phyloP scores from a whole-genome alignment of 2,888 invertebrate species.

The Limnephilus rhombicus region DNA sequence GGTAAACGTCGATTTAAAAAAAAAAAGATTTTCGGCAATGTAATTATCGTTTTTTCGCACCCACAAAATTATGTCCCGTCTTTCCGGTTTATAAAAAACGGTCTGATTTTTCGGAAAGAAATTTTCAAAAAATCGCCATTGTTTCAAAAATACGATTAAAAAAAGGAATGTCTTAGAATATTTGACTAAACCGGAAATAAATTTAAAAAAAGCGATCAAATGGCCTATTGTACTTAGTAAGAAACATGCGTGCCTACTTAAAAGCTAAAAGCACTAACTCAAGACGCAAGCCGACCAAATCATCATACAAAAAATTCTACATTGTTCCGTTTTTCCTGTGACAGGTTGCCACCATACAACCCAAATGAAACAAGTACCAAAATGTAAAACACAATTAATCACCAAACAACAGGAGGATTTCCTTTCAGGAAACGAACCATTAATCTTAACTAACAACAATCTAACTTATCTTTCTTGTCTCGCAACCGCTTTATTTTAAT shows the following conservation, averaged over 20 bases:
- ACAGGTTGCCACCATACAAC: not conserved
- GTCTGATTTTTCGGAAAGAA: too few species aligned
- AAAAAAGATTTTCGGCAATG: too few species aligned
- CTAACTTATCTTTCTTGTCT: constrained; percentile 29
- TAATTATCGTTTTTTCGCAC: too few species aligned
- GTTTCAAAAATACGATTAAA: too few species aligned
- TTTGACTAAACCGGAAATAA: too few species aligned
- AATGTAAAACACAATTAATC: constrained; percentile 21
- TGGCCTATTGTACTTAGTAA: not conserved
- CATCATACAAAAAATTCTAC: not conserved
- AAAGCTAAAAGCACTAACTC: not conserved
- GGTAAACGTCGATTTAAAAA: too few species aligned
- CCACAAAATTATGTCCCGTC: too few species aligned
- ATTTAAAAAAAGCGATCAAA: too few species aligned
- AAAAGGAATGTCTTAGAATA: too few species aligned
- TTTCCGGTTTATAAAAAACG: too few species aligned
- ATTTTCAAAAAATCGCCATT: too few species aligned
- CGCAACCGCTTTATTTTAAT: constrained; percentile 12
- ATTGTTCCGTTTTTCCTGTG: not conserved
- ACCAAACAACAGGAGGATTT: constrained; percentile 11
- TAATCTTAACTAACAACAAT: constrained; percentile 27
- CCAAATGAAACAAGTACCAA: not conserved
- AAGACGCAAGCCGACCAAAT: not conserved
- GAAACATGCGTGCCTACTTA: not conserved
- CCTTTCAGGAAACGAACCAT: constrained; percentile 22